These are phyloP conservation scores for Psylliodes chrysocephalus DNA, from an alignment of 2,888 invertebrate species.

Conservation along the genomic window DNA sequence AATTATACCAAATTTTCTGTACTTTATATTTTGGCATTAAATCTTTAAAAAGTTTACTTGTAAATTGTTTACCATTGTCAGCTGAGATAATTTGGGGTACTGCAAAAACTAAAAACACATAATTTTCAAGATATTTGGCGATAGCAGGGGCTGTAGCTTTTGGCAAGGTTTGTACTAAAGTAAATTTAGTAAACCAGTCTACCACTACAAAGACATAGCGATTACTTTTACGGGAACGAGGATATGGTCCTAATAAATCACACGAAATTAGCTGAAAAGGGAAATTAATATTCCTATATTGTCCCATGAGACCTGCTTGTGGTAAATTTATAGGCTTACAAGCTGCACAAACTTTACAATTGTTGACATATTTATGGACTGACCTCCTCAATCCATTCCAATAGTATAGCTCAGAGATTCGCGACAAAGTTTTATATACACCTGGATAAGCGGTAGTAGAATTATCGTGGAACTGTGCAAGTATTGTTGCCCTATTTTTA, in stretches of 20 bases:
- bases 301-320: conserved; percentile 33
- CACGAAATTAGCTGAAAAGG: conserved; percentile 37
- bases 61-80: conserved; percentile 36
- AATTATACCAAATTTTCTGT: conserved; percentile 44
- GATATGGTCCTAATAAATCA: conserved; percentile 42
- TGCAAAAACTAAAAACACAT: conserved; percentile 37
- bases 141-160: conserved; percentile 23
- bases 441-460: conserved; percentile 38
- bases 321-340: conserved; percentile 36
- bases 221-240: conserved; percentile 16
- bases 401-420: conserved; percentile 41
- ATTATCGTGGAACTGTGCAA: conserved; percentile 36
- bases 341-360: conserved; percentile 33
- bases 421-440: conserved; percentile 38
- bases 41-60: conserved; percentile 27
- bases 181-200: conserved; percentile 19
- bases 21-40: conserved; percentile 38
- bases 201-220: neutral
- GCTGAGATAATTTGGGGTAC: conserved; percentile 28
- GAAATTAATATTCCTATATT: conserved; percentile 16
- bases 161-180: neutral
- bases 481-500: conserved; percentile 25
- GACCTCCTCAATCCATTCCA: conserved; percentile 10
- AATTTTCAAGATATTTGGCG: conserved; percentile 35
- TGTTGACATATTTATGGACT: conserved; percentile 32